phyloP scores from a whole-genome alignment of 2,113 vertebrate species.

The Xenopus laevis region DNA sequence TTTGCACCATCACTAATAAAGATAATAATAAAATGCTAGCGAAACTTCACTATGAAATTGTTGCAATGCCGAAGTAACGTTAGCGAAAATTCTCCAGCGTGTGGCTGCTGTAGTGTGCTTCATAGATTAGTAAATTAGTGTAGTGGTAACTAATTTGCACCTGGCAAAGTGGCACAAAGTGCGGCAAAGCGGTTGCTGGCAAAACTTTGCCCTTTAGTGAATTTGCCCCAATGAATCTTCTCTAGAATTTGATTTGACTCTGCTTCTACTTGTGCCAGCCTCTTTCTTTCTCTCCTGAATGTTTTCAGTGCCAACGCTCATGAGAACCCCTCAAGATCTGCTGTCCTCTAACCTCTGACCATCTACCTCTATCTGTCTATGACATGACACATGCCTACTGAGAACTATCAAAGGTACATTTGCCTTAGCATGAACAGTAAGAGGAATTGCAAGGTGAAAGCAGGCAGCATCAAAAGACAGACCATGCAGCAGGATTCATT shows the following conservation, averaged over 20 bases:
- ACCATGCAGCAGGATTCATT: background rate
- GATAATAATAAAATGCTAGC: no score
- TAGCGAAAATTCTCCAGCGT: no score
- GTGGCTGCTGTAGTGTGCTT: no score
- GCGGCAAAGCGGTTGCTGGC: no score
- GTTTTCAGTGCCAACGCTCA: constrained; percentile 17
- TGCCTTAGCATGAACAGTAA: background rate
- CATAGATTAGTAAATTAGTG: no score
- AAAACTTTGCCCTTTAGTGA: no score
- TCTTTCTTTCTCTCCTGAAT: constrained; percentile 9
- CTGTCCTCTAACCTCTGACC: constrained; percentile 38
- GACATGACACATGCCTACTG: accelerated
- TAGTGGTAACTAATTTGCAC: no score
- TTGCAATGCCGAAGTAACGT: no score
- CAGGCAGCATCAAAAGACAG: accelerated
- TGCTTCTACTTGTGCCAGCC: background rate
- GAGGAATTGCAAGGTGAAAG: background rate
- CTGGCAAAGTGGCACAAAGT: no score
- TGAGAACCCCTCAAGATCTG: background rate
- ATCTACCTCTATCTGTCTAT: constrained; percentile 33
- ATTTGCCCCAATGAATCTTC: no score
- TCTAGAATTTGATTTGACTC: background rate
- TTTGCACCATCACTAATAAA: no score
- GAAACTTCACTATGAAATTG: no score
- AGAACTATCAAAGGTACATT: constrained; percentile 8